A percentile compares a stretch with the other conserved stretches of the same genome.
Evolutionary conservation across 1,140 invertebrate genomes (phyloP).

Genomic region (Drosophila biarmipes): DNA sequence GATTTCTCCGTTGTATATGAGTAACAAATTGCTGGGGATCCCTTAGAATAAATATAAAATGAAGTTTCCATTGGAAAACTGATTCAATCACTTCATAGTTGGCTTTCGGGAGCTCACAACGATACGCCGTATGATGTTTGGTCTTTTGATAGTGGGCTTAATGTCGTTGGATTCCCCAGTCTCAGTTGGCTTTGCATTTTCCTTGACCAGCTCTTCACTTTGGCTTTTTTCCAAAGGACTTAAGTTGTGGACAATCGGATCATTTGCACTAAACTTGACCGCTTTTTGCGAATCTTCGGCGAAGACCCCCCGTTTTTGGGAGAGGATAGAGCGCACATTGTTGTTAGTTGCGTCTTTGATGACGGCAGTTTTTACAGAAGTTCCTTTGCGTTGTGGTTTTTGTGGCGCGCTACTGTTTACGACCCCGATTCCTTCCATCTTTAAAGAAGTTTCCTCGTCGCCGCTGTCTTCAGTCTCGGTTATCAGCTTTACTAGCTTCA

Average conservation of each 20-base stretch:
- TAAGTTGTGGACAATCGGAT: conserved; percentile 58
- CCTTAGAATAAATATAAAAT: conserved; percentile 22
- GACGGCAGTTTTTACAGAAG: conserved; percentile 17
- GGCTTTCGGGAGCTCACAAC: conserved; percentile 58
- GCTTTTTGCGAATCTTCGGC: conserved; percentile 47
- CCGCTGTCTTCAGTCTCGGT: neutral
- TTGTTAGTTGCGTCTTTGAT: conserved; percentile 8
- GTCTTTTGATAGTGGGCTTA: conserved; percentile 54
- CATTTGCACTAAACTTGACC: conserved; percentile 57
- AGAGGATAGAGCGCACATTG: conserved; percentile 64
- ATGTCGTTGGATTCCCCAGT: conserved; percentile 20
- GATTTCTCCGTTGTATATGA: conserved; percentile 28
- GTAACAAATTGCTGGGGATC: conserved; percentile 30
- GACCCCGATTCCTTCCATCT: conserved; percentile 2
- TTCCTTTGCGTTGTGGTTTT: conserved; percentile 49
- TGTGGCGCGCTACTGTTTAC: conserved; percentile 21
- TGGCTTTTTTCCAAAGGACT: conserved; percentile 26
- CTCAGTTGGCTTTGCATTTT: conserved; percentile 39
- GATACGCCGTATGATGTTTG: conserved; percentile 61
- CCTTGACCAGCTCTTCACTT: conserved; percentile 28
- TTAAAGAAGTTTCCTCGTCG: conserved; percentile 22
- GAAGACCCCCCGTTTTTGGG: conserved; percentile 54
- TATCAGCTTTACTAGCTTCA: conserved; percentile 14
- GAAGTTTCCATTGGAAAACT: neutral
- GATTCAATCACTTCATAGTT: conserved; percentile 6